A percentile compares a stretch with the other conserved stretches of the same genome.
Conservation (phyloP, 2,888 invertebrate species). For the Hyposoter didymator region DNA sequence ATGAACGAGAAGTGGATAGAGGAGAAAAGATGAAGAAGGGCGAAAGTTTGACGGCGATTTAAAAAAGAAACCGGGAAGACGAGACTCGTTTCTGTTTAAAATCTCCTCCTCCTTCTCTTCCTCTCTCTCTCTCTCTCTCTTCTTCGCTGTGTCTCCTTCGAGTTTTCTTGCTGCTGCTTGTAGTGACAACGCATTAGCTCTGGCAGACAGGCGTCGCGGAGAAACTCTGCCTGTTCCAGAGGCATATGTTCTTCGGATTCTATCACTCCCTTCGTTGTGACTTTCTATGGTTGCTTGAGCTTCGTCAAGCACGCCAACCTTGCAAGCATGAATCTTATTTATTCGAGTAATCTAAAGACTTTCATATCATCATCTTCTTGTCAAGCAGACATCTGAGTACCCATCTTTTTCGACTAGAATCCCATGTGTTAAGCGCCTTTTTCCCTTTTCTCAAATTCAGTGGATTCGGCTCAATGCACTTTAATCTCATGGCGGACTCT, state of each 20-base stretch:
- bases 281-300: conserved; percentile 71
- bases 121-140: background rate
- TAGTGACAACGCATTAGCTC: conserved; percentile 78
- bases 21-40: conserved; percentile 1
- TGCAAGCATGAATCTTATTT: background rate
- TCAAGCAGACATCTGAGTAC: background rate
- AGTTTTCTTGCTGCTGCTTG: conserved; percentile 67
- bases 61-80: conserved; percentile 34
- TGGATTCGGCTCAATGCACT: conserved; percentile 8
- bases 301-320: conserved; percentile 70
- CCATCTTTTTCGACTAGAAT: background rate
- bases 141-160: background rate
- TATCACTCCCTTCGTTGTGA: conserved; percentile 57
- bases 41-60: conserved; percentile 3
- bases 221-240: conserved; percentile 22
- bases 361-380: background rate
- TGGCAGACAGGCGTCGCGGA: conserved; percentile 73
- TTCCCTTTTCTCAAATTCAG: conserved; percentile 5
- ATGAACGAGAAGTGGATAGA: background rate
- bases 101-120: background rate
- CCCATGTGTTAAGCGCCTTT: background rate
- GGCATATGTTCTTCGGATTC: conserved; percentile 35
- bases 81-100: conserved; percentile 24
- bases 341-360: background rate
- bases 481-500: conserved; percentile 34